Evolutionary conservation across 92 coral and sea anemone genomes (phyloP).

Genomic region (Zoanthus gigantus): DNA sequence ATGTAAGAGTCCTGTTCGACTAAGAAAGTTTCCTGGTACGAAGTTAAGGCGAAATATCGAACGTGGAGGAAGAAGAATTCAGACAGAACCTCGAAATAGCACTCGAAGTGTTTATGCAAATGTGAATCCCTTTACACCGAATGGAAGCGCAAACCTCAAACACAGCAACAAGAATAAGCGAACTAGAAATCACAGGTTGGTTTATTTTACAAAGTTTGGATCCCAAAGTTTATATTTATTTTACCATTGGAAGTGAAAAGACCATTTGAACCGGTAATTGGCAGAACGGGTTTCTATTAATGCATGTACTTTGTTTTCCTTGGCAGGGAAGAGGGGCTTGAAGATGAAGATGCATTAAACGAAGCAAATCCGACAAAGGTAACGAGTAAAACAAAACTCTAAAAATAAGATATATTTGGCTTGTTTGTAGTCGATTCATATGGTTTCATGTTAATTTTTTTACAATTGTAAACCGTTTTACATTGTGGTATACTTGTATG

Average conservation of each 20-base stretch:
- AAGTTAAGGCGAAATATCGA: conserved; percentile 77
- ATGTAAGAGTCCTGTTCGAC: conserved; percentile 55
- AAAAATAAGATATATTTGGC: background rate
- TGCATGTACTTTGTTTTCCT: conserved; percentile 17
- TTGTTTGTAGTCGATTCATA: background rate
- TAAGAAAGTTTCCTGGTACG: conserved; percentile 71
- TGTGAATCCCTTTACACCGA: conserved; percentile 97
- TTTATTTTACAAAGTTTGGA: background rate
- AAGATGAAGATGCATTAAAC: conserved; percentile 71
- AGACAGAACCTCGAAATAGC: conserved; percentile 78
- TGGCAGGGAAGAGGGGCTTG: conserved; percentile 61
- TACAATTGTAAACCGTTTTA: no score
- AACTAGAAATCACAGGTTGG: conserved; percentile 77
- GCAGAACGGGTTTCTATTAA: background rate
- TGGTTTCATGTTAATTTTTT: no score
- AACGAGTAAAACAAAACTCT: background rate
- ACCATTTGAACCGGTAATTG: background rate
- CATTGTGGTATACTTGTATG: no score
- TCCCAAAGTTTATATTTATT: background rate
- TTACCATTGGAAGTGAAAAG: background rate
- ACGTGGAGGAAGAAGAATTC: conserved; percentile 63
- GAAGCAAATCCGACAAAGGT: conserved; percentile 98
- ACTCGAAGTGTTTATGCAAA: conserved; percentile 86
- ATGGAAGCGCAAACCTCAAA: conserved; percentile 73
- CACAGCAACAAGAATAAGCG: conserved; percentile 71